Percentiles rank a stretch among this genome's conserved stretches.
phyloP scores from a whole-genome alignment of 2,113 vertebrate genomes.

The Rhinolophus sinicus region DNA sequence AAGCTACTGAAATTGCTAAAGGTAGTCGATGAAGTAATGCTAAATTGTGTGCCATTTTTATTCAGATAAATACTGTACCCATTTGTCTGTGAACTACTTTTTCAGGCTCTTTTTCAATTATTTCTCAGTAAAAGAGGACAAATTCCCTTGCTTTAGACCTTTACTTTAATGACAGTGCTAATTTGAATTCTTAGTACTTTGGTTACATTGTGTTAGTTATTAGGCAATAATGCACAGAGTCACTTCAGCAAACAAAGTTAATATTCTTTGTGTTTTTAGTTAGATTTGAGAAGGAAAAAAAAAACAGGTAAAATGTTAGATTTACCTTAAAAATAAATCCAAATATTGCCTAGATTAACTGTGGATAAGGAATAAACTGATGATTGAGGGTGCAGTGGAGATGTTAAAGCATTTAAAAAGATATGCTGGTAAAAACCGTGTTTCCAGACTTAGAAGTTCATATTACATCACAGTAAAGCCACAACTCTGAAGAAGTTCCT shows the following conservation, averaged over 20 bases:
- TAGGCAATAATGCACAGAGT: conserved; percentile 40
- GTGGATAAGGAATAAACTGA: neutral
- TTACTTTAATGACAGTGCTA: neutral
- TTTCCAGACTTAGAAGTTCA: neutral
- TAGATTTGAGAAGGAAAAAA: conserved; percentile 35
- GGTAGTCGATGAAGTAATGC: neutral
- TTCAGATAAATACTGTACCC: conserved; percentile 48
- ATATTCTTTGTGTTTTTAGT: conserved; percentile 47
- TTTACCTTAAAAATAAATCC: conserved; percentile 46
- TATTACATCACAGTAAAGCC: neutral
- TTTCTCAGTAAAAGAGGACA: neutral
- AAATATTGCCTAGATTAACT: neutral
- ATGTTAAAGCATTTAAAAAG: neutral
- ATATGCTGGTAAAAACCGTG: neutral
- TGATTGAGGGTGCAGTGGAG: neutral
- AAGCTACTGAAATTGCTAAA: conserved; percentile 26
- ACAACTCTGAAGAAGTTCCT: neutral
- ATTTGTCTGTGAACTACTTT: conserved; percentile 25
- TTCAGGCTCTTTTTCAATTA: neutral
- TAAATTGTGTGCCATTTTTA: conserved; percentile 22
- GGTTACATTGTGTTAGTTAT: neutral
- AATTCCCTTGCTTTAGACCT: neutral
- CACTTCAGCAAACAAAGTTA: neutral
- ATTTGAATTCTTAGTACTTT: conserved; percentile 55
- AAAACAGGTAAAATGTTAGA: conserved; percentile 16